These are phyloP conservation scores for Xanthia togata DNA, from an alignment of 2,888 invertebrate species.

Conservation along the genomic window DNA sequence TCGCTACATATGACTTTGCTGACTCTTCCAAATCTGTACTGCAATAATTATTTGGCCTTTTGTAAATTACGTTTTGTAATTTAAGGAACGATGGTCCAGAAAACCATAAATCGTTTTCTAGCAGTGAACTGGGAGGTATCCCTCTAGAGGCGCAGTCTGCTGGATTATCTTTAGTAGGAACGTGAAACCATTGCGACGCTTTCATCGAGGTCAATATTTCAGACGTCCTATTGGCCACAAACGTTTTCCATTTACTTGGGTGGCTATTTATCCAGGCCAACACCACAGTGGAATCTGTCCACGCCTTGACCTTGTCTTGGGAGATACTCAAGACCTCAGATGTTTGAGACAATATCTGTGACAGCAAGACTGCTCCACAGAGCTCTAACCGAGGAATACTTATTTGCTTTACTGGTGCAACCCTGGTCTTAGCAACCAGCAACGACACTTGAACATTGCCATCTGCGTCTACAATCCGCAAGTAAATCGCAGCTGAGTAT, in stretches of 20 bases:
- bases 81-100: too few species aligned
- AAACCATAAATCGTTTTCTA: too few species aligned
- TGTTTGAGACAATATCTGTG: too few species aligned
- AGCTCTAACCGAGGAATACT: background rate
- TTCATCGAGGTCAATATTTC: conserved; percentile 12
- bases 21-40: too few species aligned
- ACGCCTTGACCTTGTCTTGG: too few species aligned
- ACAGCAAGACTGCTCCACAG: too few species aligned
- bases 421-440: conserved; percentile 13
- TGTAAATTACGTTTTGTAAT: too few species aligned
- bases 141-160: conserved; percentile 7
- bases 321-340: too few species aligned
- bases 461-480: background rate
- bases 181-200: conserved; percentile 7
- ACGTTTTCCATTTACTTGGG: conserved; percentile 8
- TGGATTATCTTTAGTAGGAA: background rate
- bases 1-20: too few species aligned
- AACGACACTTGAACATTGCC: conserved; percentile 1
- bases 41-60: too few species aligned
- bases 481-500: conserved; percentile 3
- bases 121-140: background rate
- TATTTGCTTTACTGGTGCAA: conserved; percentile 9
- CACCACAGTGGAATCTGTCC: conserved; percentile 6
- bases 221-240: conserved; percentile 4
- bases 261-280: conserved; percentile 10